Base-by-base conservation (phyloP, 2,797 vertebrate genomes). In the Siniperca scherzeri region DNA sequence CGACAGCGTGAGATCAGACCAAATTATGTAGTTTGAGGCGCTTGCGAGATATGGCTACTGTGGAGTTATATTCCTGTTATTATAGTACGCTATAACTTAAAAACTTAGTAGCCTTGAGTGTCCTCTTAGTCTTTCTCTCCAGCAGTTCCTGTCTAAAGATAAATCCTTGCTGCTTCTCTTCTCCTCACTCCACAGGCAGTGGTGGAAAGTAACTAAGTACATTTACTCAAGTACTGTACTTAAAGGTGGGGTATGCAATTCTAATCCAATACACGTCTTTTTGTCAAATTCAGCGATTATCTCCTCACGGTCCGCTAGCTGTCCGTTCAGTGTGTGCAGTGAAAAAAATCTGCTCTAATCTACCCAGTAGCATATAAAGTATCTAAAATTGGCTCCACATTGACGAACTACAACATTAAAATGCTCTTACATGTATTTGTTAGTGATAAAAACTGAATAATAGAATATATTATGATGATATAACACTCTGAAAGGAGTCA, bases 1-100 rank as follows among this genome's bases (percentile, higher is more conserved):
- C 75, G 81, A 81, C 78, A 84, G 70, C 57, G 13, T 75, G 86
- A 85, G 56, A 85, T 88, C 78, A 87, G 81, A 83, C 66, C 70
- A 82, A 86, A 82, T 85, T 22, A 86, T 77, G 70, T 78, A 53
- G 82, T 86, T 84, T 27, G 57, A 83, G 65, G 30, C 19, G 64
- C 30, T 80, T 76, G 70, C 5, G 17, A 78, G 66, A 85, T 86
- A 82, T 85, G 69, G 73, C 55, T 53, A 38, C 65, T 72, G 70
- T 71, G 60, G 60, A 68, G 80, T 70, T 88, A 22, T 74, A 81
- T 85, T 80, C 48, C 71, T 76, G 74, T 89, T 81, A 86, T 82
- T 87, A 82, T 40, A 60, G 56, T 38, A 70, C 8, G 9, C 42
- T 59, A 53, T 64, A 87, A 81, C 53, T 74, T 87, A 17, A 53